A percentile compares a stretch with the other conserved stretches of the same genome.
Evolutionary conservation across 2,797 vertebrate genomes (phyloP).

Genomic region (Chromobotia macracanthus): DNA sequence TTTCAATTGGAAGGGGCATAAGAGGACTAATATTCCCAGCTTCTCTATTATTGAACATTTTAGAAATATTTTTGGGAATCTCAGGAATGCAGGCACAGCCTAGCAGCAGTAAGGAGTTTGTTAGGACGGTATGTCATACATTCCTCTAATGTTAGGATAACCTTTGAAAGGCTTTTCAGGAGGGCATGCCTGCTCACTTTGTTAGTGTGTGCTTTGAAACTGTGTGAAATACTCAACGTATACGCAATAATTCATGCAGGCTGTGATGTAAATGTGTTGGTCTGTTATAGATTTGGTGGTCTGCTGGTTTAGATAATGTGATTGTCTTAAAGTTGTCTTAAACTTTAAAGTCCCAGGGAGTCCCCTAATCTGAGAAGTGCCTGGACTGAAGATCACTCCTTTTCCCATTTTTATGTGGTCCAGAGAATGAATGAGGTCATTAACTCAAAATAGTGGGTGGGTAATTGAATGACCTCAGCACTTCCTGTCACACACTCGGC

Average conservation of each 20-base stretch:
- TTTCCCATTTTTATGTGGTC: not conserved
- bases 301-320: not conserved
- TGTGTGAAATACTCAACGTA: not conserved
- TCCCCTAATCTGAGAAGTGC: conserved; percentile 39
- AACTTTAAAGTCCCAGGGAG: conserved; percentile 30
- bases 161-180: not conserved
- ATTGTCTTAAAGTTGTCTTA: not conserved
- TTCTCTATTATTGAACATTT: not conserved
- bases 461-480: conserved; percentile 22
- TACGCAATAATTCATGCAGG: not conserved
- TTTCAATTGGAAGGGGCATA: not conserved
- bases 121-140: conserved; percentile 22
- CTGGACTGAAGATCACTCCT: not conserved
- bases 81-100: conserved; percentile 39
- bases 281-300: not conserved
- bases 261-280: not conserved
- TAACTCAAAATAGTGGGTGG: conserved; percentile 13
- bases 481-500: conserved; percentile 18
- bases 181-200: not conserved
- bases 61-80: conserved; percentile 27
- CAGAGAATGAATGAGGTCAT: conserved; percentile 23
- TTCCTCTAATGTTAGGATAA: conserved; percentile 19
- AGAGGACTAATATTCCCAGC: not conserved
- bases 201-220: not conserved
- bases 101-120: conserved; percentile 18